Percentiles rank a stretch among this genome's conserved stretches.
Conservation (phyloP, 2,113 vertebrate genomes). For the Crotalus tigris region DNA sequence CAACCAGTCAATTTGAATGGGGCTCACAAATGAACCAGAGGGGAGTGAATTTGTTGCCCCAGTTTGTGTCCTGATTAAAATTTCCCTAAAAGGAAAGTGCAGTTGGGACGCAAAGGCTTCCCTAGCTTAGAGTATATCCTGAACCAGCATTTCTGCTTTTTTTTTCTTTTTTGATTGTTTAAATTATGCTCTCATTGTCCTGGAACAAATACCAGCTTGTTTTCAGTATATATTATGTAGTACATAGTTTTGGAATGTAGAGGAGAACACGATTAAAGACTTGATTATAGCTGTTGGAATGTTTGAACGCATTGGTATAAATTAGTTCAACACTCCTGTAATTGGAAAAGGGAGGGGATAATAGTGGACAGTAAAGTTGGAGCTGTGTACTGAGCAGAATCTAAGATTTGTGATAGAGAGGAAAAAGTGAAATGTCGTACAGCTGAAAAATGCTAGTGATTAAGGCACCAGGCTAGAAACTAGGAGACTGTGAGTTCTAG, state of each 20-base stretch:
- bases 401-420: neutral
- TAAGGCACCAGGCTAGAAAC: neutral
- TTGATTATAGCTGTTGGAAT: neutral
- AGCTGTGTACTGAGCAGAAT: neutral
- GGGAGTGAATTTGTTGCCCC: neutral
- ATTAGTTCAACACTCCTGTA: neutral
- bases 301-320: neutral
- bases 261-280: neutral
- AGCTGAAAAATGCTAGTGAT: neutral
- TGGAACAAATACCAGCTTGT: neutral
- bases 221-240: neutral
- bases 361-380: neutral
- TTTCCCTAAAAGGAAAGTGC: neutral
- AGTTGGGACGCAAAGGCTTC: neutral
- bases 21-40: neutral
- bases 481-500: neutral
- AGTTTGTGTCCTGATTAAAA: neutral
- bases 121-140: neutral
- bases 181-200: neutral
- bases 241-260: neutral
- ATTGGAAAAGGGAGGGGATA: neutral
- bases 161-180: neutral
- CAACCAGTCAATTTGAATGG: neutral
- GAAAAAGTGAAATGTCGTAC: neutral
- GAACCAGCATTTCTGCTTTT: neutral